Base-by-base conservation (phyloP, 2,797 vertebrate genomes). In the Rachycentron canadum region DNA sequence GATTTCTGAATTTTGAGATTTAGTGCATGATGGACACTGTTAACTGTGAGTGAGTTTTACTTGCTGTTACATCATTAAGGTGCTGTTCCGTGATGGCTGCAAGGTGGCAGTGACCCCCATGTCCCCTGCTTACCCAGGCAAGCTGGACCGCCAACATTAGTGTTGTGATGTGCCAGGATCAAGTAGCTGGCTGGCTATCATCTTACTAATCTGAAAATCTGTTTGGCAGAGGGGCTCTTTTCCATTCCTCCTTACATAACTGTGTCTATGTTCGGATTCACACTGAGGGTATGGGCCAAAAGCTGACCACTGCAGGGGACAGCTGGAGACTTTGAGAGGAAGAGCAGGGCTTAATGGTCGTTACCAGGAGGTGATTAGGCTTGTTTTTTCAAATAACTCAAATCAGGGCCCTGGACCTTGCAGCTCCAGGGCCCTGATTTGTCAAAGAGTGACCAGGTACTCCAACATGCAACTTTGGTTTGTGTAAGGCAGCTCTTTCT, bases 161-260 rank as follows among this genome's bases (percentile, higher is more conserved):
- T 26, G 52, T 55, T 67, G 71, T 60, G 66, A 81, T 85, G 85
- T 91, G 83, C 84, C 83, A 78, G 77, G 86, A 92, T 94, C 92
- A 88, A 84, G 91, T 92, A 77, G 76, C 91, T 58, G 55, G 50
- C 45, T 59, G 68, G 82, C 88, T 93, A 91, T 94, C 90, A 85
- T 83, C 84, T 94, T 94, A 89, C 94, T 89, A 88, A 92, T 92
- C 92, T 69, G 78, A 78, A 94, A 91, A 95, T 92, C 90, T 91
- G 86, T 80, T 93, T 92, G 92, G 89, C 83, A 84, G 62, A 17
- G 59, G 61, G 61, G 49, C 74, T 80, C 79, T 64, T 94, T 94
- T 94, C 92, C 90, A 91, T 90, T 88, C 84, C 73, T 68, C 21
- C 84, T 93, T 92, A 90, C 87, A 89, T 93, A 94, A 94, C 52